phyloP scores from a whole-genome alignment of 2,113 vertebrate species.

The Amazona vittata region DNA sequence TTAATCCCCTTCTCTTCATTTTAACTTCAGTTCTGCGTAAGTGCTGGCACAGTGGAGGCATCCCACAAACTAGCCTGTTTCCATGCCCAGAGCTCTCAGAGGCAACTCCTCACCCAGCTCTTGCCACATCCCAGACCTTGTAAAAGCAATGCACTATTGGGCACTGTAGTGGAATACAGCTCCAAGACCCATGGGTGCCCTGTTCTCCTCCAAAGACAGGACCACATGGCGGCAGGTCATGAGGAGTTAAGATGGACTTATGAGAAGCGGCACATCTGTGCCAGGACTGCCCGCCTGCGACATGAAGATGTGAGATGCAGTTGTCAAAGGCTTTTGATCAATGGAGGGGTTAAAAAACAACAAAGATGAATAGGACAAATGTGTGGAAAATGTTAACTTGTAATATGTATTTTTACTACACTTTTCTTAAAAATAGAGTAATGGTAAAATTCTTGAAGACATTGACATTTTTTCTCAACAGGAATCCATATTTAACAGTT shows the following conservation, averaged over 20 bases:
- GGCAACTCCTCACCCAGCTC: not conserved
- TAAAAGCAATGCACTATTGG: not conserved
- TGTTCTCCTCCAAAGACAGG: constrained; percentile 25
- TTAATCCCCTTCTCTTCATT: constrained; percentile 18
- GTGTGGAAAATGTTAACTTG: constrained; percentile 80
- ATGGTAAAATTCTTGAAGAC: constrained; percentile 76
- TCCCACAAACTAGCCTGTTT: not conserved
- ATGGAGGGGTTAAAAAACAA: constrained; percentile 36
- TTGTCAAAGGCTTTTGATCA: constrained; percentile 59
- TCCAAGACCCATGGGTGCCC: not conserved
- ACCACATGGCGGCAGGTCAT: constrained; percentile 16
- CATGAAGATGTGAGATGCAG: constrained; percentile 32
- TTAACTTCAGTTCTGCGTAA: not conserved
- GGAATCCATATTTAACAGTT: constrained; percentile 82
- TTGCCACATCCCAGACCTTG: not conserved
- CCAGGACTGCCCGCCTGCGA: constrained; percentile 40
- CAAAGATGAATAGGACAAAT: constrained; percentile 43
- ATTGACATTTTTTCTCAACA: constrained; percentile 83
- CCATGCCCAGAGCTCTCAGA: not conserved
- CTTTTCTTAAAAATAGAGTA: constrained; percentile 87
- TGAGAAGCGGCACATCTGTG: not conserved
- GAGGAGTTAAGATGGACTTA: not conserved
- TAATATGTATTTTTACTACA: constrained; percentile 89
- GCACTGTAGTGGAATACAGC: not conserved
- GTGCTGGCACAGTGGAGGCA: not conserved